Evolutionary conservation across 2,888 invertebrate species (phyloP), one percentile per base, ranked within the genome.

Genomic region (Biston stratarius): DNA sequence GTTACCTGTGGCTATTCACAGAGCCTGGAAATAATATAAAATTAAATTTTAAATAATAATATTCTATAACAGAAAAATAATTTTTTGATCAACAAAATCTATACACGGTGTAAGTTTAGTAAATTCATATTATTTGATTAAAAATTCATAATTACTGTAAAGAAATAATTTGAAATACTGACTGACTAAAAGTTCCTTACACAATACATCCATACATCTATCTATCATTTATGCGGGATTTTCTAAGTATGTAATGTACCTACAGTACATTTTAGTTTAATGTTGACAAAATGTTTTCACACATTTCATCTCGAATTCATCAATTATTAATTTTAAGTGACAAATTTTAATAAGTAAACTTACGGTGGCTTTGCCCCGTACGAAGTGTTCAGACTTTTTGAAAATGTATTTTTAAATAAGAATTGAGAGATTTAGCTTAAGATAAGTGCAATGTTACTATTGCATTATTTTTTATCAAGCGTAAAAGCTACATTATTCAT

Each of bases 171-270:
- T 53, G 62, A 55, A 15, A 64, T 61, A 67, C 56, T 58, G 64
- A 68, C 67, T 67, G 68, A 72, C 69, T 74, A 61, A 74, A 65
- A 69, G 59, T 64, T 64, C 55, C 64, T 64, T 47, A 40, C 10
- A 10, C 48, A 12, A 33, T 47, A 47, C 48, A 44, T 34, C 47
- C 33, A n/a, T 24, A 38, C 73, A 64, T 24, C 24, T 24, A 2
- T 24, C 24, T 24, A n/a, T n/a, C n/a, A n/a, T n/a, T n/a, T n/a
- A 24, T 24, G 24, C 24, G 24, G 24, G 24, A 24, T 24, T 24
- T 24, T 24, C 24, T 24, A 24, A 9, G 15, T 47, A 47, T n/a
- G 15, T 9, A 8, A 47, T 15, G 15, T 24, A 44, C 47, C n/a
- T 51, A 51, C 34, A 24, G 6, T 2, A 33, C n/a, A 49, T 51